Evolutionary conservation across 2,113 vertebrate species (phyloP).

Genomic region (Corythornis madagascariensis): DNA sequence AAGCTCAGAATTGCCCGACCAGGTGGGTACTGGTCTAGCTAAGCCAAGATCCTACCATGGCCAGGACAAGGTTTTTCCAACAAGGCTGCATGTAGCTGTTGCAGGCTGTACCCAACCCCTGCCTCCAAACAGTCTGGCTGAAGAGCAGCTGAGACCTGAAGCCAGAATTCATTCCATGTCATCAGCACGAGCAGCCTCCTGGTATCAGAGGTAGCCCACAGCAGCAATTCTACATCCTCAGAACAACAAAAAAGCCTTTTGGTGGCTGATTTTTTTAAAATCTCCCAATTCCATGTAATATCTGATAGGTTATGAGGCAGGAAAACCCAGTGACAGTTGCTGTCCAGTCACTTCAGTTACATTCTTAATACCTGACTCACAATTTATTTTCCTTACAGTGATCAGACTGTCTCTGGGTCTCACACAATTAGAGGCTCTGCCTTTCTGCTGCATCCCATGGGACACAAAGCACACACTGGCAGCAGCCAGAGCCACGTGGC

Average conservation of each 20-base stretch:
- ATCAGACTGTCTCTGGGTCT: background rate
- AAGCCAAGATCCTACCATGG: background rate
- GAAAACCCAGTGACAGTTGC: background rate
- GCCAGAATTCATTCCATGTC: background rate
- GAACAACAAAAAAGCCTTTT: background rate
- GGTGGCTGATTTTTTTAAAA: background rate
- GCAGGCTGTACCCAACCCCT: background rate
- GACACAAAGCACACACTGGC: accelerated
- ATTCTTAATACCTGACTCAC: background rate
- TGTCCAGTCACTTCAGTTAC: background rate
- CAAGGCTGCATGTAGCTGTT: background rate
- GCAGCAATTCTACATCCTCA: background rate
- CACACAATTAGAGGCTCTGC: background rate
- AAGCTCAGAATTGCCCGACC: background rate
- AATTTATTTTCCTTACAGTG: background rate
- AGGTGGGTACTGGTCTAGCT: background rate
- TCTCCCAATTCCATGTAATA: background rate
- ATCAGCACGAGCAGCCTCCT: background rate
- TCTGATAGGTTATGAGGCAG: background rate
- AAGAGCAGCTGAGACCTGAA: background rate
- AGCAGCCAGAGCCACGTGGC: background rate
- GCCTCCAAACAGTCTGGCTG: background rate
- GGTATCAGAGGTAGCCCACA: background rate
- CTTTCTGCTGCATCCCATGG: background rate
- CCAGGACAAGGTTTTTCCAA: background rate